Evolutionary conservation across 1,140 invertebrate genomes (phyloP), one percentile per base, ranked within the genome.

Genomic region (Drosophila insularis): DNA sequence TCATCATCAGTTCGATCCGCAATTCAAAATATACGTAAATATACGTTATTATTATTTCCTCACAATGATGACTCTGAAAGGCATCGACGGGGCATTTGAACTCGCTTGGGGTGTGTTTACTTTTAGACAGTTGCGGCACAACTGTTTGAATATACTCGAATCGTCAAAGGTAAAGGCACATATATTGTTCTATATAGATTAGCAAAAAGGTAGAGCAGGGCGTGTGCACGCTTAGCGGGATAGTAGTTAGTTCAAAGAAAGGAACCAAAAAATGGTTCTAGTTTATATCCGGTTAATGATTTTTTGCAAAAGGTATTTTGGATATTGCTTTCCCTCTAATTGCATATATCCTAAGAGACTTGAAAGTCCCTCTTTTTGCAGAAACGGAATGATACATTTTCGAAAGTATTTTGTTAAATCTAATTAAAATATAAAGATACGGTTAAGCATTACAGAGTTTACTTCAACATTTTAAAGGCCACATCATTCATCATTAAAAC

Each of bases 191-290:
- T 60, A 17, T 2, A 37, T 43, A 23, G 32, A 75, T 81, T 78
- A 74, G 74, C 78, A 8, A 85, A 87, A 85, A 85, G 81, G 81
- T 85, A 85, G 81, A 86, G 74, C 67, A 67, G 74, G 70, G 78
- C 81, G 81, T 86, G 78, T 68, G 78, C 66, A 63, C n/a, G 59
- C 81, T 21, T 73, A 65, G 76, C 68, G 66, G 79, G 79, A 50
- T 21, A 50, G 17, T 21, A 50, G 17, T 50, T 50, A 50, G 43
- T 50, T 50, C 17, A 50, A 50, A 50, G 17, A 50, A 7, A 27
- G 21, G 7, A 46, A 17, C 5, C 27, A 5, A 27, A 50, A 50
- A 50, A 50, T 21, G 17, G 43, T 50, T 50, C 43, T 21, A 50
- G 8, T 21, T 3, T 0, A 46, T 10, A 19, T 46, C 5, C 6